phyloP scores from a whole-genome alignment of 2,797 vertebrate species.

The Amniataba percoides region DNA sequence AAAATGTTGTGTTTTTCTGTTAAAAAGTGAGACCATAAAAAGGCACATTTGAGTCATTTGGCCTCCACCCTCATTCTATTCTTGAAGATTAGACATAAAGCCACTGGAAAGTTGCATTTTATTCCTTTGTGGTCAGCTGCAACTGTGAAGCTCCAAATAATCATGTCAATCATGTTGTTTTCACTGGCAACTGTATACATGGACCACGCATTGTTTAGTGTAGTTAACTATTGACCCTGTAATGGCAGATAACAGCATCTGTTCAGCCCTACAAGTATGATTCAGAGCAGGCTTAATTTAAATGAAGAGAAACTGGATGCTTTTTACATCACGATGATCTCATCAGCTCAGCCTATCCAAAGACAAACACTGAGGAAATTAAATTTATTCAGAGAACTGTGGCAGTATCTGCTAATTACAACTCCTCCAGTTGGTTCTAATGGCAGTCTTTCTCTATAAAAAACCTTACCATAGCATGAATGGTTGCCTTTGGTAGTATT shows the following conservation, averaged over 20 bases:
- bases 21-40: constrained; percentile 8
- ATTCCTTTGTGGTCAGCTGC: constrained; percentile 14
- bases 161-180: constrained; percentile 4
- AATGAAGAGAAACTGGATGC: neutral
- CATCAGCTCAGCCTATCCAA: constrained; percentile 1
- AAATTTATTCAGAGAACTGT: neutral
- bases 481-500: neutral
- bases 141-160: constrained; percentile 4
- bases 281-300: neutral
- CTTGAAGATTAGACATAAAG: constrained; percentile 8
- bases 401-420: neutral
- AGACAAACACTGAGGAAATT: neutral
- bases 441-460: neutral
- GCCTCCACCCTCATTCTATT: neutral
- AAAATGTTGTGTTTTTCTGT: constrained; percentile 3
- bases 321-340: constrained; percentile 15
- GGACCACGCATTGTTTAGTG: neutral
- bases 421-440: neutral
- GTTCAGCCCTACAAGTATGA: neutral
- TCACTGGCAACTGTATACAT: neutral
- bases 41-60: constrained; percentile 18
- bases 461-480: neutral
- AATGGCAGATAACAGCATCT: neutral
- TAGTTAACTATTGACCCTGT: neutral
- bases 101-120: constrained; percentile 26